phyloP scores from a whole-genome alignment of 2,113 vertebrate species.

The Sorex fumeus region DNA sequence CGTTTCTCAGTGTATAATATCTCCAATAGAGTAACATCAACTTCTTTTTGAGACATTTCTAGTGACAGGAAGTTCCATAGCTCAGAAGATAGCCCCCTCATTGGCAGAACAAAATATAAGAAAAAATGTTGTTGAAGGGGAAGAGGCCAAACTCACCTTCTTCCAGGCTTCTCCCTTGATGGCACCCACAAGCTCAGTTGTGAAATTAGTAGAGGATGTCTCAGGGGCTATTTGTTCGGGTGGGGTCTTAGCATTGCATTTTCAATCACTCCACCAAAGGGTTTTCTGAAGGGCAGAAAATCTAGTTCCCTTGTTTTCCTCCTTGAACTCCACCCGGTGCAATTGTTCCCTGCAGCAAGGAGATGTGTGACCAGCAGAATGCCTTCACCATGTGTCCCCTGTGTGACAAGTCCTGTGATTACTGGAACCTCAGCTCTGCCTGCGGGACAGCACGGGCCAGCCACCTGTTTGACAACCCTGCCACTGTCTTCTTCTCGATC shows the following conservation, averaged over 20 bases:
- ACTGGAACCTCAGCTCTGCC: slow-evolving; percentile 97
- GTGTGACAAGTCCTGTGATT: slow-evolving; percentile 96
- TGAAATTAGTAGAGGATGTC: not conserved
- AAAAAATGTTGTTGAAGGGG: not conserved
- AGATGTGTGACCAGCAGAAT: slow-evolving; percentile 96
- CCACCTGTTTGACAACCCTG: slow-evolving; percentile 98
- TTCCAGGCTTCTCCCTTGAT: not conserved
- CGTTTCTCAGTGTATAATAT: not conserved
- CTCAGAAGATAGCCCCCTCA: not conserved
- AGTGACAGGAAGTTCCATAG: not conserved
- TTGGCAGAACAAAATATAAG: not conserved
- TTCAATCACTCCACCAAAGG: too few relatives aligned
- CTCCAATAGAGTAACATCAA: not conserved
- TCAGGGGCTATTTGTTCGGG: not conserved
- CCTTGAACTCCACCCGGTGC: not conserved
- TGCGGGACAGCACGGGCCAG: slow-evolving; percentile 95
- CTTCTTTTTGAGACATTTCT: not conserved
- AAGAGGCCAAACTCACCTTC: not conserved
- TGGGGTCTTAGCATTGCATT: not conserved
- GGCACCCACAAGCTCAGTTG: not conserved
- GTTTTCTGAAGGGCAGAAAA: too few relatives aligned
- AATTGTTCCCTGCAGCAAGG: slow-evolving; percentile 90
- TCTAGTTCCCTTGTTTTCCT: too few relatives aligned
- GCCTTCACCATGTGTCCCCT: slow-evolving; percentile 99
- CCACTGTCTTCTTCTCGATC: slow-evolving; percentile 97